A percentile compares a stretch with the other conserved stretches of the same genome.
Evolutionary conservation across 2,888 invertebrate genomes (phyloP).

Genomic region (Ichneumoninae sp.): DNA sequence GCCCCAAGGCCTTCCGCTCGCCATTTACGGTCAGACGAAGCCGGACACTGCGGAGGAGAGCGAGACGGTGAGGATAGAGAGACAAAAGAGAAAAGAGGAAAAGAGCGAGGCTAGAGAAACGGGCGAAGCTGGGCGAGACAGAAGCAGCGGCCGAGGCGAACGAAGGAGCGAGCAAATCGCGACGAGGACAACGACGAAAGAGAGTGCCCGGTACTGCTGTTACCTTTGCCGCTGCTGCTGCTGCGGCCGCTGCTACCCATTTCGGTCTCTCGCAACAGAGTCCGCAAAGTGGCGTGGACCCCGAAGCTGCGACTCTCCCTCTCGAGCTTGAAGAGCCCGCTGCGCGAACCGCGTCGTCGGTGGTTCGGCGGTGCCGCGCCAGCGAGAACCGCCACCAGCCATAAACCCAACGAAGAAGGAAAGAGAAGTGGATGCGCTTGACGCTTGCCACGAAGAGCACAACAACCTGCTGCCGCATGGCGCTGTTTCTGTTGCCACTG

Average conservation of each 20-base stretch:
- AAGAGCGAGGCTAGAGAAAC: slow-evolving; percentile 51
- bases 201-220: slow-evolving; percentile 48
- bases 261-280: slow-evolving; percentile 36
- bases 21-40: slow-evolving; percentile 79
- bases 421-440: slow-evolving; percentile 27
- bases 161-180: slow-evolving; percentile 48
- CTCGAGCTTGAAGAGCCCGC: not conserved
- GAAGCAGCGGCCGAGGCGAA: slow-evolving; percentile 33
- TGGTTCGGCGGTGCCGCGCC: slow-evolving; percentile 30
- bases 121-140: slow-evolving; percentile 37
- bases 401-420: slow-evolving; percentile 40
- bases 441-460: slow-evolving; percentile 30
- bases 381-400: slow-evolving; percentile 20
- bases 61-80: slow-evolving; percentile 53
- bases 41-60: slow-evolving; percentile 72
- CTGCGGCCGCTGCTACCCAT: slow-evolving; percentile 48
- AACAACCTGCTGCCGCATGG: slow-evolving; percentile 50
- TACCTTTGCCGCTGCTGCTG: slow-evolving; percentile 46
- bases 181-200: slow-evolving; percentile 55
- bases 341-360: slow-evolving; percentile 16
- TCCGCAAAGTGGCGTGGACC: slow-evolving; percentile 48
- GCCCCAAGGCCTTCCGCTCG: slow-evolving; percentile 80
- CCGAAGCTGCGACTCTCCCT: slow-evolving; percentile 41
- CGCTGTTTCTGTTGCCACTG: slow-evolving; percentile 19
- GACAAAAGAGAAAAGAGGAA: slow-evolving; percentile 58